Percentiles rank a stretch among this genome's conserved stretches.
phyloP scores from a whole-genome alignment of 2,888 invertebrate species.

The Pseudeuparius sepicola region DNA sequence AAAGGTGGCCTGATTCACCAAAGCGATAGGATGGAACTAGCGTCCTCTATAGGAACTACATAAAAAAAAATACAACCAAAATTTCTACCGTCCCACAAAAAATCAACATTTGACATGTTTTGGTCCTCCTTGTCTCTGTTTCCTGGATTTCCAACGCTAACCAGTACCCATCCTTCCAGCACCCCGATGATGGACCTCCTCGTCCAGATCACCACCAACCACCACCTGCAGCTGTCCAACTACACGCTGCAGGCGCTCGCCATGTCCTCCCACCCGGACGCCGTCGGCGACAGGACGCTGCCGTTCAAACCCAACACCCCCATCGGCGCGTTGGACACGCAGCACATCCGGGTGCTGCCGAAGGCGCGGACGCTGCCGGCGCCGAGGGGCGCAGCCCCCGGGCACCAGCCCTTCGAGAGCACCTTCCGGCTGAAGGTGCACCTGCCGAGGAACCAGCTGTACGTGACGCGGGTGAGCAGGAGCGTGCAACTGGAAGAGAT shows the following conservation, averaged over 20 bases:
- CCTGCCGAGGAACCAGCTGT: constrained; percentile 69
- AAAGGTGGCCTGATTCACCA: too few species aligned
- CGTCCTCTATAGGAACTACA: too few species aligned
- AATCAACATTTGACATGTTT: too few species aligned
- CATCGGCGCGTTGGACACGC: constrained; percentile 51
- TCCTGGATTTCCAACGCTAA: too few species aligned
- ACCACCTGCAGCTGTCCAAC: constrained; percentile 56
- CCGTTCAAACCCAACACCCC: constrained; percentile 67
- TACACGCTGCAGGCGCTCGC: constrained; percentile 56
- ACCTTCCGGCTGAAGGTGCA: constrained; percentile 54
- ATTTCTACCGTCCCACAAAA: too few species aligned
- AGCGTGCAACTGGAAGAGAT: constrained; percentile 58
- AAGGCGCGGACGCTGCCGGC: constrained; percentile 18
- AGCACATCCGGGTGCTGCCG: constrained; percentile 34
- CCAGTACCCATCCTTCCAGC: constrained; percentile 47
- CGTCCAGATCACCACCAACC: constrained; percentile 58
- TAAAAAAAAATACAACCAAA: too few species aligned
- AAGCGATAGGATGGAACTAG: too few species aligned
- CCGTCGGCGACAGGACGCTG: constrained; percentile 43
- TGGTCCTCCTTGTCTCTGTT: too few species aligned
- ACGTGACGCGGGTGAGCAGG: constrained; percentile 64
- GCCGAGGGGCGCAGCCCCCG: constrained; percentile 25
- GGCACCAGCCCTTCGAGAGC: constrained; percentile 51
- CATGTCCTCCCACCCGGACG: constrained; percentile 40
- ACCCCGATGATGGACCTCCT: constrained; percentile 71